Evolutionary conservation across 2,797 vertebrate species (phyloP).

Genomic region (Parauchenoglanis punctatus): DNA sequence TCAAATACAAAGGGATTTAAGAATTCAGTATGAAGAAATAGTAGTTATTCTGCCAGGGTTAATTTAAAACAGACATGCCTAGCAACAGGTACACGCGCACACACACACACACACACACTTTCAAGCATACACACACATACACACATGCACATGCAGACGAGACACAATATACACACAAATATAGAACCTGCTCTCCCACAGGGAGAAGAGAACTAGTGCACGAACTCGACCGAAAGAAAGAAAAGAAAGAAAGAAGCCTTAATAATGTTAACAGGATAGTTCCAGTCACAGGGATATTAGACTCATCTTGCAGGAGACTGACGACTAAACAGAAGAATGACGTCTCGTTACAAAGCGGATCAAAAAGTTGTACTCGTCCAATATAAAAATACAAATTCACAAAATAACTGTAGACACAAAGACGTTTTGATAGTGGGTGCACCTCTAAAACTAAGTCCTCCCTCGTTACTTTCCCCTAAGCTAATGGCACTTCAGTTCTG

Average conservation of each 20-base stretch:
- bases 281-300: slow-evolving; percentile 59
- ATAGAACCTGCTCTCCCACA: slow-evolving; percentile 78
- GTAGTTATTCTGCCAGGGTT: slow-evolving; percentile 30
- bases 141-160: slow-evolving; percentile 74
- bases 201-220: slow-evolving; percentile 81
- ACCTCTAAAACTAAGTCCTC: slow-evolving; percentile 70
- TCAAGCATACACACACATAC: slow-evolving; percentile 44
- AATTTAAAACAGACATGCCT: slow-evolving; percentile 44
- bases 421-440: slow-evolving; percentile 72
- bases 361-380: slow-evolving; percentile 76
- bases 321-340: slow-evolving; percentile 66
- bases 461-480: slow-evolving; percentile 64
- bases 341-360: slow-evolving; percentile 78
- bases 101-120: slow-evolving; percentile 22
- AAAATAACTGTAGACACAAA: slow-evolving; percentile 81
- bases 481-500: slow-evolving; percentile 84
- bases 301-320: slow-evolving; percentile 65
- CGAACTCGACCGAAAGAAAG: slow-evolving; percentile 72
- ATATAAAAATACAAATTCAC: slow-evolving; percentile 89
- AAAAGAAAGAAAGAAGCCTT: slow-evolving; percentile 51
- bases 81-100: slow-evolving; percentile 32
- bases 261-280: slow-evolving; percentile 71
- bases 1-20: slow-evolving; percentile 19
- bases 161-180: slow-evolving; percentile 62
- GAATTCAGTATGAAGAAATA: slow-evolving; percentile 21